Base-by-base conservation (phyloP, 2,797 vertebrate species). In the Lagodon rhomboides region DNA sequence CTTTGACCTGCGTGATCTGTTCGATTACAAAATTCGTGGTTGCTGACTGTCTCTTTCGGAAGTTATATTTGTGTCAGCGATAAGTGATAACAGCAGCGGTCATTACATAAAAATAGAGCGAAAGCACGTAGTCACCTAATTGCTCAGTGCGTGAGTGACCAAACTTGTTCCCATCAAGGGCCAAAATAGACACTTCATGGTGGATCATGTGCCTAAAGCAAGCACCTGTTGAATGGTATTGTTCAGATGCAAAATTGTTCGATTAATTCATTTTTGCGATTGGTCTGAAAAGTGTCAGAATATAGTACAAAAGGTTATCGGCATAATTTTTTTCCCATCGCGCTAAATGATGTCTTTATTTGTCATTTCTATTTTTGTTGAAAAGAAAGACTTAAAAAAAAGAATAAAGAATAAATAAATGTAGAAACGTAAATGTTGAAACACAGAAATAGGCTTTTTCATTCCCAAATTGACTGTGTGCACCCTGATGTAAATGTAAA, bases 1-100 rank as follows among this genome's bases (percentile, higher is more conserved):
- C 65, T 72, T 65, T 70, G 41, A 70, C 34, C 70, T 51, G 15
- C 30, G 44, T 46, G 16, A 61, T 59, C 34, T 7, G 34, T 9
- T 34, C n/a, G 58, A 15, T 44, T 68, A 27, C 50, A 68, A 72
- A 54, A 61, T 34, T 34, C 67, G 64, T 61, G 12, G 10, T 56
- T 44, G 1, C 8, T 13, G 13, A 44, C 58, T 17, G 3, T n/a
- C 41, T 25, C 25, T 30, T 30, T 11, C 0, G 44, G 15, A 20
- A 43, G 15, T 11, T 16, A 12, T 60, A 23, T 54, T 12, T 43
- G 15, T 23, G n/a, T 23, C 7, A 11, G 2, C 25, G 25, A 60
- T 12, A 34, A 9, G 5, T 3, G 12, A 34, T 50, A 44, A 23
- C 11, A 30, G 7, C 12, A 17, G 6, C 0, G 49, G 5, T 16